Evolutionary conservation across 1,140 invertebrate genomes (phyloP), one percentile per base, ranked within the genome.

Genomic region (Rhyacophila brunnea): DNA sequence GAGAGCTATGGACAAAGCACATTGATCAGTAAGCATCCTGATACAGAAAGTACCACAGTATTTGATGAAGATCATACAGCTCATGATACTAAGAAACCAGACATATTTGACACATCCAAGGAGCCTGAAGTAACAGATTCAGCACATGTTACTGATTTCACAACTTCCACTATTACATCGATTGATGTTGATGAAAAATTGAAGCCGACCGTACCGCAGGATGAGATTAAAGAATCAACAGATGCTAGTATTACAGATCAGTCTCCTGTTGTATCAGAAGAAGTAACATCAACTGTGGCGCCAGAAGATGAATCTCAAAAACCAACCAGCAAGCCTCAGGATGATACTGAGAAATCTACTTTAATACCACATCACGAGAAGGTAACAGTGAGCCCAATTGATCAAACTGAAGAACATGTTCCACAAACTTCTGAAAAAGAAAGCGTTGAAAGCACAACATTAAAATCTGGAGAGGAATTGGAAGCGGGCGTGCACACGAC

Each of bases 351-450:
- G 11, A 35, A 40, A n/a, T 40, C 49, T 2, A 51, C 49, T 51
- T 20, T 51, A 7, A 40, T 17, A 19, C 20, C 36, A 51, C 14
- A 51, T 15, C 11, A 20, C 2, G 49, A 38, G 10, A 13, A 42
- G 18, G 45, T 34, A 35, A 58, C 14, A 14, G 28, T 10, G 2
- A 46, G 23, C 18, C 34, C 52, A 18, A 48, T 32, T 40, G 14
- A 18, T 34, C 44, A 56, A 56, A 20, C 53, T 17, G 44, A 48
- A 9, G 32, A 46, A 56, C 19, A 45, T 48, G 13, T 56, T 18
- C 14, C 28, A 45, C 51, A 54, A 3, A 34, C 38, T 42, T 32
- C 51, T 10, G 51, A 23, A n/a, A 45, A 18, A 19, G 23, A 45
- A 42, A 19, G 23, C 14, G 47, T 28, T 13, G 43, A 15, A 15